Evolutionary conservation across 2,888 invertebrate species (phyloP).

Genomic region (Cantharis rufa): DNA sequence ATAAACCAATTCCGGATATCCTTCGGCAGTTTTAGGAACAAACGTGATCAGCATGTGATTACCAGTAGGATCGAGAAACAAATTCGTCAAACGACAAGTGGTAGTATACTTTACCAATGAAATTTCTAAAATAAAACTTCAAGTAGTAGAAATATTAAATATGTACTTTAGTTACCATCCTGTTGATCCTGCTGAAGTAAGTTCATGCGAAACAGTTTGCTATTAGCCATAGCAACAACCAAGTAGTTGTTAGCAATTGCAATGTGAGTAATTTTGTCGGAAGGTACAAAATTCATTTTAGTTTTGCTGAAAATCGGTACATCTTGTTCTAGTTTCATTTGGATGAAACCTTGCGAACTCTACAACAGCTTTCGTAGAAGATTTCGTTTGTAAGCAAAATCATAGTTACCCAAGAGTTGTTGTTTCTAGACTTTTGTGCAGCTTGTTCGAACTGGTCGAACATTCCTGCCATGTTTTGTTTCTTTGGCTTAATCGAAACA

Average conservation of each 20-base stretch:
- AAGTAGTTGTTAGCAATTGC: constrained; percentile 82
- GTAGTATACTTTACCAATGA: constrained; percentile 68
- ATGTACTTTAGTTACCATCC: constrained; percentile 64
- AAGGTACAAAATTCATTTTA: constrained; percentile 78
- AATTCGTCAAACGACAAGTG: constrained; percentile 64
- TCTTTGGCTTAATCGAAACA: background rate
- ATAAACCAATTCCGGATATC: constrained; percentile 77
- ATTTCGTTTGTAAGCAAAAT: background rate
- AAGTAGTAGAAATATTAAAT: constrained; percentile 4
- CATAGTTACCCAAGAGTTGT: constrained; percentile 39
- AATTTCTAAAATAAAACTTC: constrained; percentile 65
- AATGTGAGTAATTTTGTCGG: constrained; percentile 78
- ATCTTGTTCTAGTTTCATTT: constrained; percentile 70
- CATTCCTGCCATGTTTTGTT: constrained; percentile 75
- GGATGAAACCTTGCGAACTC: constrained; percentile 61
- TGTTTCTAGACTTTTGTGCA: constrained; percentile 61
- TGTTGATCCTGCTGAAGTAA: constrained; percentile 76
- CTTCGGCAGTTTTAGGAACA: constrained; percentile 61
- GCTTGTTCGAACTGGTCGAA: constrained; percentile 84
- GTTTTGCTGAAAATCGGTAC: constrained; percentile 86
- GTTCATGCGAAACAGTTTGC: constrained; percentile 79
- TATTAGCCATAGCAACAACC: constrained; percentile 82
- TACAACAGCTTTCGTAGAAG: constrained; percentile 33
- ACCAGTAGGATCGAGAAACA: constrained; percentile 87
- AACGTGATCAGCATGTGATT: constrained; percentile 81